A percentile compares a stretch with the other conserved stretches of the same genome.
phyloP scores from a whole-genome alignment of 2,113 vertebrate genomes.

The Paramormyrops kingsleyae region DNA sequence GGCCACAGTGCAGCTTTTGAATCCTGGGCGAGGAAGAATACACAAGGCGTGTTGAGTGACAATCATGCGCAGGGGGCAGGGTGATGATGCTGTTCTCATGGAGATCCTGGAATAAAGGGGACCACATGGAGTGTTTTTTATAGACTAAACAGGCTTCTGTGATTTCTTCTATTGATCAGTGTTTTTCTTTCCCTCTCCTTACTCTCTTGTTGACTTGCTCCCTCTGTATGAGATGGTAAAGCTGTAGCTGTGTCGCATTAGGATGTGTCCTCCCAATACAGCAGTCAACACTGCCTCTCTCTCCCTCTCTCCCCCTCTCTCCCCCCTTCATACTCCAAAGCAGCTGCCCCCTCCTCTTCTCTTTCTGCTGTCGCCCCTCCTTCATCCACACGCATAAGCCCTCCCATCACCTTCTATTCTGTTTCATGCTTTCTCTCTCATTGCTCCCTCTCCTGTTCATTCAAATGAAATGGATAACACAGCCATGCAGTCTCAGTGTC shows the following conservation, averaged over 20 bases:
- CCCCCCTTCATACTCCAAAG: constrained; percentile 40
- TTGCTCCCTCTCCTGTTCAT: neutral
- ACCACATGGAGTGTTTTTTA: constrained; percentile 14
- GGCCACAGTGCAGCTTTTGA: neutral
- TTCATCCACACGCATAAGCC: neutral
- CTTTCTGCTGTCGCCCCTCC: constrained; percentile 20
- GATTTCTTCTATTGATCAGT: neutral
- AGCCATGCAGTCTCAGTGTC: neutral
- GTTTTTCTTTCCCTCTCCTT: neutral
- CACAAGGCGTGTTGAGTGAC: constrained; percentile 18
- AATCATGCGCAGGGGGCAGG: constrained; percentile 25
- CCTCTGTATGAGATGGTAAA: constrained; percentile 36
- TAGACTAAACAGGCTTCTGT: constrained; percentile 6
- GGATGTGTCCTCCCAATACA: constrained; percentile 67
- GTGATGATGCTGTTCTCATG: constrained; percentile 28
- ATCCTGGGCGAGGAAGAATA: constrained; percentile 1
- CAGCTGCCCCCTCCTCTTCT: constrained; percentile 35
- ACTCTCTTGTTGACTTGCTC: neutral
- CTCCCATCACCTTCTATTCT: neutral
- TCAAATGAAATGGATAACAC: neutral
- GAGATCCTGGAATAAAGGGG: constrained; percentile 20
- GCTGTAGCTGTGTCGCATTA: constrained; percentile 74
- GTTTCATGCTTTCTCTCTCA: neutral
- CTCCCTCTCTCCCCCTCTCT: constrained; percentile 36
- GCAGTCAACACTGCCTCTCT: constrained; percentile 38